phyloP scores from a whole-genome alignment of 2,888 invertebrate genomes.

The Magallana nippona region DNA sequence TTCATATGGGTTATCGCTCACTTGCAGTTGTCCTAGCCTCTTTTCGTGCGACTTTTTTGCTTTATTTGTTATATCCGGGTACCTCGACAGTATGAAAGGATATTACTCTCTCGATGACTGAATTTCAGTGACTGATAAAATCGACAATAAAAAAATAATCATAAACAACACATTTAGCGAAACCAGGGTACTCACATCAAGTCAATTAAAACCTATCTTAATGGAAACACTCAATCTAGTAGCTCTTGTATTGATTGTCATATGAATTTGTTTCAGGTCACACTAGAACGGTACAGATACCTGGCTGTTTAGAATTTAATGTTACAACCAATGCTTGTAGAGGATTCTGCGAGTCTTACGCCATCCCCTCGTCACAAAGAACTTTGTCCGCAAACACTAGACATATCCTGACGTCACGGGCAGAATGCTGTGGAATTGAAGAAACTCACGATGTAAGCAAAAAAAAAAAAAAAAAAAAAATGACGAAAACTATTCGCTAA shows the following conservation, averaged over 20 bases:
- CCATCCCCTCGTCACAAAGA: conserved; percentile 87
- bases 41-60: neutral
- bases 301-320: conserved; percentile 90
- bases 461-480: too few species aligned
- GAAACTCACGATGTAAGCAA: conserved; percentile 89
- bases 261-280: conserved; percentile 83
- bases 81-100: neutral
- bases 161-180: conserved; percentile 2
- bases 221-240: neutral
- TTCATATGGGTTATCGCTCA: neutral
- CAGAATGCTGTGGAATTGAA: conserved; percentile 94
- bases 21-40: neutral
- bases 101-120: neutral
- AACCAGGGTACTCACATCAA: neutral
- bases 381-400: conserved; percentile 81
- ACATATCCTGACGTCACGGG: conserved; percentile 88
- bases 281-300: conserved; percentile 89
- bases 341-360: conserved; percentile 92
- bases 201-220: conserved; percentile 6
- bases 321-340: conserved; percentile 93
- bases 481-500: too few species aligned
- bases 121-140: neutral
- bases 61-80: neutral
- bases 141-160: neutral
- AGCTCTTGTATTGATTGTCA: neutral